Evolutionary conservation across 2,113 vertebrate genomes (phyloP), one percentile per base, ranked within the genome.

Genomic region (Pluvianellus socialis): DNA sequence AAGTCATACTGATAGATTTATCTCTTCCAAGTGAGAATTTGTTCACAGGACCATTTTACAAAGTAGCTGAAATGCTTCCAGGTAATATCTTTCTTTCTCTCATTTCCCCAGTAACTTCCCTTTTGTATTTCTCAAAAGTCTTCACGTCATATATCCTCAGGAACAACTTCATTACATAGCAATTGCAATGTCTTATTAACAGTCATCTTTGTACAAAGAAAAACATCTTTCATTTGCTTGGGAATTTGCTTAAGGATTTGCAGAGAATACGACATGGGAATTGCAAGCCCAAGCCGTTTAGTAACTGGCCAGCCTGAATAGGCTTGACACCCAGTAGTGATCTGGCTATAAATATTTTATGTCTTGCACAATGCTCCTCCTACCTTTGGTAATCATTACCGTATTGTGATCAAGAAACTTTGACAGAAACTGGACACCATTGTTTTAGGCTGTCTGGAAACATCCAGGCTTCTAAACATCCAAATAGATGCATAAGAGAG

Each of bases 201-300:
- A 52, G 23, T 72, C 33, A 44, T 56, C 33, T 76, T 88, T 79
- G 47, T 63, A 72, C 17, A 75, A 93, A 73, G 12, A 20, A 88
- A 92, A 85, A n/a, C 10, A 42, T 12, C 44, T 13, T 55, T 82
- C 19, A 55, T 93, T 91, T 80, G 49, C 23, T 68, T 74, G 15
- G 63, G 76, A 59, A 86, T 88, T 94, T 92, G 26, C 86, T 92
- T 91, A 61, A 93, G 92, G 33, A 77, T 74, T 93, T 90, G 17
- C 52, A 66, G 50, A 90, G 38, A 91, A 81, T 22, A 75, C 52
- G 4, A 94, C 28, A 40, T 17, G 45, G 58, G 90, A 95, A 90
- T 52, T 81, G 12, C 61, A 79, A 84, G 58, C 14, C 17, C 3
- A 10, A n/a, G 8, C 2, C 35, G 44, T 68, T 75, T 68, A 79